Evolutionary conservation across 2,113 vertebrate species (phyloP).

Genomic region (Candoia aspera): DNA sequence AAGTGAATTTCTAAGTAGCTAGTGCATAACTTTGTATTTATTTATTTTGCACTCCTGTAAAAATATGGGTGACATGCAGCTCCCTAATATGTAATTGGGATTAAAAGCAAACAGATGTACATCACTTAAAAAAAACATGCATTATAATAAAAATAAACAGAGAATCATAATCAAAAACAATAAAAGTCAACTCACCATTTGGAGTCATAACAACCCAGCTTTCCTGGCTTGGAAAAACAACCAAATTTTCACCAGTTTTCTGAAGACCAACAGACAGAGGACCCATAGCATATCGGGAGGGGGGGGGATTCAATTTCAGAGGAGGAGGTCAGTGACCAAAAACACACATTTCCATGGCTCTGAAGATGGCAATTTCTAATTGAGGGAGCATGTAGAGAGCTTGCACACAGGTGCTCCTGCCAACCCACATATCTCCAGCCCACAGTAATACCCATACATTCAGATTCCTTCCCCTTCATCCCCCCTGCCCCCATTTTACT

Average conservation of each 20-base stretch:
- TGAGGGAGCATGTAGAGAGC: not conserved
- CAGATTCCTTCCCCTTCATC: not conserved
- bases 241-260: not conserved
- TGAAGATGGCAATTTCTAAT: not conserved
- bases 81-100: not conserved
- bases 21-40: not conserved
- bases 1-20: not conserved
- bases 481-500: not conserved
- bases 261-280: not conserved
- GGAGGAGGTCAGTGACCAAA: not conserved
- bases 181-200: not conserved
- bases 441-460: not conserved
- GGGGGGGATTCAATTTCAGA: not conserved
- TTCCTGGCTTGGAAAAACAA: not conserved
- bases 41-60: not conserved
- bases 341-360: not conserved
- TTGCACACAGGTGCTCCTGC: not conserved
- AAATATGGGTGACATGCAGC: not conserved
- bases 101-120: not conserved
- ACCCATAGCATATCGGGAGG: not conserved
- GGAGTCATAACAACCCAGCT: not conserved
- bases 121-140: not conserved
- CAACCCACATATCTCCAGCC: not conserved
- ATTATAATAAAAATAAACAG: not conserved
- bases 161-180: not conserved